Percentiles rank a stretch among this genome's conserved stretches.
These are phyloP conservation scores for Amblyopsis rosae DNA, from an alignment of 2,113 vertebrate species.

Conservation along the genomic window DNA sequence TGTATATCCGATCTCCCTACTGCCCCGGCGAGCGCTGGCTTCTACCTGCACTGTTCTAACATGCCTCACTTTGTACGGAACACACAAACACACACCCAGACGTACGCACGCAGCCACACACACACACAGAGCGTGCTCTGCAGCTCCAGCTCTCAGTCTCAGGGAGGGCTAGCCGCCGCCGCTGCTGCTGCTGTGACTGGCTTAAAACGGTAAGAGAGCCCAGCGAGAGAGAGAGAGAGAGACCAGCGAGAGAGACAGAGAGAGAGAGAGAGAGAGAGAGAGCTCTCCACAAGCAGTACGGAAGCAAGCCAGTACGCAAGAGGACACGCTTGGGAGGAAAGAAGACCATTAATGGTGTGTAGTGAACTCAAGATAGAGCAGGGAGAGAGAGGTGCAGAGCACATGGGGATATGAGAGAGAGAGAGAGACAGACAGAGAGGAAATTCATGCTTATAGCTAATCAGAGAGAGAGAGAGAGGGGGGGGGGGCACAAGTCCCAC, in stretches of 20 bases:
- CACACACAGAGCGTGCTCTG: constrained; percentile 32
- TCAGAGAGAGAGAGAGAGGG: constrained; percentile 17
- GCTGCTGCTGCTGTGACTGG: constrained; percentile 57
- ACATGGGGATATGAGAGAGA: not conserved
- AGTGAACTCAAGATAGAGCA: not conserved
- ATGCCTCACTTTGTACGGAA: too few relatives aligned
- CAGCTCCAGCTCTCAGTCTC: constrained; percentile 55
- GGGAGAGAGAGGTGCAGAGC: not conserved
- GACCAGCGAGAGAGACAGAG: not conserved
- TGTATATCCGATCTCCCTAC: too few relatives aligned
- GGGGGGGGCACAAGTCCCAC: constrained; percentile 60
- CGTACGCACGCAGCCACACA: not conserved
- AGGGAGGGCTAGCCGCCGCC: constrained; percentile 49
- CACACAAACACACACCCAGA: constrained; percentile 13
- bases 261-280: constrained; percentile 2
- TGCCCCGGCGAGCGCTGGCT: too few relatives aligned
- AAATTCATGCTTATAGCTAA: not conserved
- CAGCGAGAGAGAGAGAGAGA: constrained; percentile 16
- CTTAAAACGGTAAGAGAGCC: constrained; percentile 50
- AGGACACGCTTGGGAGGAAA: too few relatives aligned
- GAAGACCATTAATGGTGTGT: not conserved
- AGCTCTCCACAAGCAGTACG: not conserved
- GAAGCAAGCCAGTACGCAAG: too few relatives aligned
- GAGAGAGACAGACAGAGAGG: not conserved
- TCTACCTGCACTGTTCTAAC: too few relatives aligned